A percentile compares a stretch with the other conserved stretches of the same genome.
These are phyloP conservation scores for Spisula subtruncata DNA, from an alignment of 2,888 invertebrate genomes.

Conservation along the genomic window DNA sequence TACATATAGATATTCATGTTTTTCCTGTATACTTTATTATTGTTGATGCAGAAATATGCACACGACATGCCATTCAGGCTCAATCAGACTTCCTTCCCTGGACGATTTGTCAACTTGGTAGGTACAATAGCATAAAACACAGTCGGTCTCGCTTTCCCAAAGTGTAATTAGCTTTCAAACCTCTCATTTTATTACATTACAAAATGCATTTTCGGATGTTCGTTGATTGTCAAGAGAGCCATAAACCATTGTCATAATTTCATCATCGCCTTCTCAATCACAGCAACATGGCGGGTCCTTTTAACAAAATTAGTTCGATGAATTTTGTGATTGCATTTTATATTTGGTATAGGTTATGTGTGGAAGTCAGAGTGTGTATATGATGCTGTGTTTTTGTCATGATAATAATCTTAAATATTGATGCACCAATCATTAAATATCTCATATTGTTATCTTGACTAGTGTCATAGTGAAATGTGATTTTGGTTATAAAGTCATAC, in stretches of 20 bases:
- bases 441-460: background rate
- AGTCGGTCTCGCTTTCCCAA: background rate
- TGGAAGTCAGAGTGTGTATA: background rate
- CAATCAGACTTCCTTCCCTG: background rate
- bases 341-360: background rate
- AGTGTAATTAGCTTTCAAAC: constrained; percentile 2
- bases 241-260: background rate
- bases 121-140: background rate
- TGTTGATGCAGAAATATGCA: background rate
- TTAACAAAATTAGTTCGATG: constrained; percentile 9
- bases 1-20: too few relatives aligned
- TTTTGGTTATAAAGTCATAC: background rate
- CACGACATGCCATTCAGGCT: background rate
- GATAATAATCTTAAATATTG: background rate
- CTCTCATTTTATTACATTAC: background rate
- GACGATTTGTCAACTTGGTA: background rate
- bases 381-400: background rate
- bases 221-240: background rate
- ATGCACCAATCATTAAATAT: background rate
- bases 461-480: background rate
- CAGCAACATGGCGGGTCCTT: background rate
- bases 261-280: background rate
- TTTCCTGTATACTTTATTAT: background rate
- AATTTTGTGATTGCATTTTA: constrained; percentile 16
- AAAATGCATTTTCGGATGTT: constrained; percentile 10